phyloP scores from a whole-genome alignment of 2,888 invertebrate genomes.

The Spisula subtruncata region DNA sequence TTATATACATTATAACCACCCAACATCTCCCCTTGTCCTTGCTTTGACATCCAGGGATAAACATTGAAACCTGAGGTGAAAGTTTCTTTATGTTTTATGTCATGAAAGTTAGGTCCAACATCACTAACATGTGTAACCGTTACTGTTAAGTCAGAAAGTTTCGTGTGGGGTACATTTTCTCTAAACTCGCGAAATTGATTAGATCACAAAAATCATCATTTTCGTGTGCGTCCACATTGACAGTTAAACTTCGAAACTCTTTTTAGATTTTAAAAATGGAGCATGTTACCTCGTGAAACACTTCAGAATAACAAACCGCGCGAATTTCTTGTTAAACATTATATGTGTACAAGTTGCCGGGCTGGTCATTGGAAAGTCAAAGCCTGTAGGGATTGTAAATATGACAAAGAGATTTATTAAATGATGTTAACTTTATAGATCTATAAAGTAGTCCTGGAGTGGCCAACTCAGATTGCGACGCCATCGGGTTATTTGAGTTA shows the following conservation, averaged over 20 bases:
- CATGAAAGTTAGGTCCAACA: not conserved
- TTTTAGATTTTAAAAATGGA: not conserved
- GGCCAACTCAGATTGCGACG: not conserved
- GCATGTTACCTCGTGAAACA: not conserved
- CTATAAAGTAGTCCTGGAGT: not conserved
- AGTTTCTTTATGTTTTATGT: conserved; percentile 34
- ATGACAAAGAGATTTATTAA: conserved; percentile 1
- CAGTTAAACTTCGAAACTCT: no score
- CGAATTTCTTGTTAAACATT: not conserved
- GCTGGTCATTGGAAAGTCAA: conserved; percentile 28
- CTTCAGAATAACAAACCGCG: no score
- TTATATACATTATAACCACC: not conserved
- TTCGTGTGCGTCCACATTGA: no score
- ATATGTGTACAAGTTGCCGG: conserved; percentile 33
- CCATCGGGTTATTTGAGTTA: not conserved
- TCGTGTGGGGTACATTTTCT: no score
- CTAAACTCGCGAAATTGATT: no score
- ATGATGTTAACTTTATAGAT: not conserved
- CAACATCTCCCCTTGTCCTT: conserved; percentile 33
- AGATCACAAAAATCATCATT: no score
- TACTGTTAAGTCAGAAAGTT: not conserved
- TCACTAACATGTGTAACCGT: not conserved
- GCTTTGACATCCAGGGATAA: conserved; percentile 10
- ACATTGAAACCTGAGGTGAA: conserved; percentile 15
- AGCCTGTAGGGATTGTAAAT: not conserved